A percentile compares a stretch with the other conserved stretches of the same genome.
These are phyloP conservation scores for Acanthornis magna DNA, from an alignment of 2,797 vertebrate genomes.

Conservation along the genomic window DNA sequence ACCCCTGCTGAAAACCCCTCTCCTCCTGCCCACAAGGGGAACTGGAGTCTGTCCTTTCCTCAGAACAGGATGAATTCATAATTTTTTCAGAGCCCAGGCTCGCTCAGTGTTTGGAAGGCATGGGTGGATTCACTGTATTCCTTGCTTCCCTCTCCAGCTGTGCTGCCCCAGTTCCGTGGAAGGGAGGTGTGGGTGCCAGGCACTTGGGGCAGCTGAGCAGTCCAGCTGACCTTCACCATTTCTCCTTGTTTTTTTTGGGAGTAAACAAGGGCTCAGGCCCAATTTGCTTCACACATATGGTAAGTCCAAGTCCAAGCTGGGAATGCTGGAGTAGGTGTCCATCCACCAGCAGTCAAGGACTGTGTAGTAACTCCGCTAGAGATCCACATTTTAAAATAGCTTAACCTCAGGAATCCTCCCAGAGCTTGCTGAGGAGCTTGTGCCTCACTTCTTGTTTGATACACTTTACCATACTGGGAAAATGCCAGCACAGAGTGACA, in stretches of 20 bases:
- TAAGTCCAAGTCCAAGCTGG: slow-evolving; percentile 41
- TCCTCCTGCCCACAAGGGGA: background rate
- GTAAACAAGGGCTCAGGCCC: background rate
- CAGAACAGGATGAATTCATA: fast-evolving
- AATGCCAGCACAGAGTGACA: background rate
- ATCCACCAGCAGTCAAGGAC: background rate
- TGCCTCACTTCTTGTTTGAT: background rate
- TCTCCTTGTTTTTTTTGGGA: background rate
- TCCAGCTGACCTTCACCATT: background rate
- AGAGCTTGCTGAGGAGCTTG: background rate
- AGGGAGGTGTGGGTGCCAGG: background rate
- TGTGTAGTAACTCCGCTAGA: background rate
- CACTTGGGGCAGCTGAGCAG: background rate
- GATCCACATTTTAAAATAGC: background rate
- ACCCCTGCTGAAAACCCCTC: fast-evolving
- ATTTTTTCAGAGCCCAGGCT: background rate
- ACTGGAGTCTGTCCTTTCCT: fast-evolving
- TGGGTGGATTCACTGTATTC: background rate
- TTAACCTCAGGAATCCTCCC: background rate
- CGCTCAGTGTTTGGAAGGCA: fast-evolving
- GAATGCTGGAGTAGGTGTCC: background rate
- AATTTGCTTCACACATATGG: slow-evolving; percentile 26
- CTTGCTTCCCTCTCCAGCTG: background rate
- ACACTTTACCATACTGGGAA: background rate
- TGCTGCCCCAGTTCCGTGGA: fast-evolving